Base-by-base conservation (phyloP, 2,113 vertebrate species). In the Cyphotilapia sp. region DNA sequence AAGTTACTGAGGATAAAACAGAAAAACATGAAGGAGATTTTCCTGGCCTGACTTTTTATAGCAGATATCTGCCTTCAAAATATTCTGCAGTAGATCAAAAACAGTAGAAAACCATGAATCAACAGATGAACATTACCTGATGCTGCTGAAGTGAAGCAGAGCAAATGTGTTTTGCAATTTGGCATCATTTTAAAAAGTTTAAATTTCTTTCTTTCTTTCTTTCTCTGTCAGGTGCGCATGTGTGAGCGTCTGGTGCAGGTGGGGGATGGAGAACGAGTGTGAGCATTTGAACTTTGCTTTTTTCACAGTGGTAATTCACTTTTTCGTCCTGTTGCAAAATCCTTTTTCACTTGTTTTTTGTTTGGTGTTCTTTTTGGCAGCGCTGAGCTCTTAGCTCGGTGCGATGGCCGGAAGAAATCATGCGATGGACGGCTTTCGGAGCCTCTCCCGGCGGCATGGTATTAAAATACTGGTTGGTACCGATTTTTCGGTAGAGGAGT, bases 241-340 rank as follows among this genome's bases (percentile, higher is more conserved):
- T 63, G 59, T 63, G 59, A 63, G 57, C 0, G 0, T 19, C 29
- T 61, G 2, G 57, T 0, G 57, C 57, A 61, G 57, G 57, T 61
- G 57, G 57, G 29, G 5, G 3, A 33, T 0, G 3, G 57, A 61
- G 57, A 31, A 10, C 3, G 14, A 61, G 57, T 33, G 57, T 61
- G 8, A 61, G 29, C 1, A 2, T 6, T 61, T 61, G 29, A 61
- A 33, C 8, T 61, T 61, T 0, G 57, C 29, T 61, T 61, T 61
- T 33, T 61, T 61, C 5, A 61, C 16, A 33, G 57, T 61, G 57
- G 57, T 33, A 33, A 61, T 33, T 61, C 29, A 1, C 14, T 10
- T 63, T 33, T 33, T 11, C 0, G 5, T 33, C 59, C 27, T 59
- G 8, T 59, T 31, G 56, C 56, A 31, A 59, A 31, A 59, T 31